Evolutionary conservation across 2,888 invertebrate species (phyloP).

Genomic region (Ligdia adustata): DNA sequence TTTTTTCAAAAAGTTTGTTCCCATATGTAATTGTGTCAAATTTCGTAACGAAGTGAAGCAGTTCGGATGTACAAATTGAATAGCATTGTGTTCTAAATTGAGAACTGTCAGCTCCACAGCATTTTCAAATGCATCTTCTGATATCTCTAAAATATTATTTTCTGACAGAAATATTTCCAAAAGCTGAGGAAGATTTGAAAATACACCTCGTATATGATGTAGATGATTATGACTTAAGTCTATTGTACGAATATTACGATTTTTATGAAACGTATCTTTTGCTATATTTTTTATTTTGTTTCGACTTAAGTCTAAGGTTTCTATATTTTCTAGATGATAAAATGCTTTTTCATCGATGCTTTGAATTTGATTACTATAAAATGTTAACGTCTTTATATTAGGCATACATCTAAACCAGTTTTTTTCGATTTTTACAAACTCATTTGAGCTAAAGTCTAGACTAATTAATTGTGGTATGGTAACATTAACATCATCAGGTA

Average conservation of each 20-base stretch:
- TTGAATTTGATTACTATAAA: slow-evolving; percentile 93
- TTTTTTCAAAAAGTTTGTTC: slow-evolving; percentile 92
- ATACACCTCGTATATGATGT: slow-evolving; percentile 92
- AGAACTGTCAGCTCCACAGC: slow-evolving; percentile 90
- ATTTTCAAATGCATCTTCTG: slow-evolving; percentile 91
- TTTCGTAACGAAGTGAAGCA: slow-evolving; percentile 91
- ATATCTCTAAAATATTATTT: slow-evolving; percentile 94
- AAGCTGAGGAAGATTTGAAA: slow-evolving; percentile 90
- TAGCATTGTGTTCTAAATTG: slow-evolving; percentile 94
- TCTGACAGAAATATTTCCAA: slow-evolving; percentile 93
- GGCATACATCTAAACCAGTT: slow-evolving; percentile 93
- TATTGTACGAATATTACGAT: slow-evolving; percentile 90
- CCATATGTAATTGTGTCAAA: slow-evolving; percentile 92
- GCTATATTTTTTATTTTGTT: slow-evolving; percentile 93
- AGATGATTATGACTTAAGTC: slow-evolving; percentile 96
- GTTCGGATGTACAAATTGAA: slow-evolving; percentile 89
- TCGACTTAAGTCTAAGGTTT: slow-evolving; percentile 93
- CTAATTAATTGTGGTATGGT: slow-evolving; percentile 88
- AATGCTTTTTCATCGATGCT: slow-evolving; percentile 91
- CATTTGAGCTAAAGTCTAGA: slow-evolving; percentile 94
- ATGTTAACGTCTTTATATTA: slow-evolving; percentile 89
- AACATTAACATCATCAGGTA: slow-evolving; percentile 89
- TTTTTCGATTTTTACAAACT: slow-evolving; percentile 89
- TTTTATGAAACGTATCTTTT: slow-evolving; percentile 89
- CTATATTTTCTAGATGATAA: slow-evolving; percentile 88